These are phyloP conservation scores for Pyrgus malvae DNA, from an alignment of 2,888 invertebrate genomes.

Conservation along the genomic window DNA sequence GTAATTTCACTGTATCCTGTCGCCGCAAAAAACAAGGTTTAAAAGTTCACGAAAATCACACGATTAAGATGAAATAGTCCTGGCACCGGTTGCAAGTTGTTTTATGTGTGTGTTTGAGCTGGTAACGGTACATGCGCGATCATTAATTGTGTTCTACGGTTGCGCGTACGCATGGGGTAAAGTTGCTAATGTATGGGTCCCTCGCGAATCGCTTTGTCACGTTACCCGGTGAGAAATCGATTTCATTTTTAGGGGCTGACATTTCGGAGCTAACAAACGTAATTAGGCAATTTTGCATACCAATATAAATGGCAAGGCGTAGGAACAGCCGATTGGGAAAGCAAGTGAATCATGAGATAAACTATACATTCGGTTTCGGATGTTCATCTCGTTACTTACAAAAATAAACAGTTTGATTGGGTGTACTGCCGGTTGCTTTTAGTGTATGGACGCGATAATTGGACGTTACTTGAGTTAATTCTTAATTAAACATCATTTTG, in stretches of 20 bases:
- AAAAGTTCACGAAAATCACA: constrained; percentile 67
- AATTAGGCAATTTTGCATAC: constrained; percentile 19
- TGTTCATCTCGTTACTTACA: background rate
- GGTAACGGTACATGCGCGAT: constrained; percentile 60
- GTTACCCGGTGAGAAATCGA: constrained; percentile 48
- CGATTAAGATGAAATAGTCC: constrained; percentile 46
- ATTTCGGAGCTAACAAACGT: constrained; percentile 48
- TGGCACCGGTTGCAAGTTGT: constrained; percentile 48
- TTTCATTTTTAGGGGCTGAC: constrained; percentile 56
- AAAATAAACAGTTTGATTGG: constrained; percentile 5
- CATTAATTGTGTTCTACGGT: constrained; percentile 40
- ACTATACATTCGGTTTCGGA: constrained; percentile 1
- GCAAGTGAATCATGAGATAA: background rate
- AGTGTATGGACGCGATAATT: too few relatives aligned
- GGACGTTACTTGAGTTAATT: too few relatives aligned
- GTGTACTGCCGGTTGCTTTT: too few relatives aligned
- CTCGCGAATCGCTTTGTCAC: constrained; percentile 51
- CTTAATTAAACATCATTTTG: too few relatives aligned
- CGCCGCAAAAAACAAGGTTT: constrained; percentile 30
- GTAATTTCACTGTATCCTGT: constrained; percentile 28
- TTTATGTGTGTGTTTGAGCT: constrained; percentile 52
- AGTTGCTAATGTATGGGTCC: too few relatives aligned
- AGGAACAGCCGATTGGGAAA: constrained; percentile 10
- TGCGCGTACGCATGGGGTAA: constrained; percentile 61
- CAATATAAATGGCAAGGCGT: constrained; percentile 4